These are phyloP conservation scores for Psittacula derbiana DNA, from an alignment of 2,797 vertebrate genomes.

Conservation along the genomic window DNA sequence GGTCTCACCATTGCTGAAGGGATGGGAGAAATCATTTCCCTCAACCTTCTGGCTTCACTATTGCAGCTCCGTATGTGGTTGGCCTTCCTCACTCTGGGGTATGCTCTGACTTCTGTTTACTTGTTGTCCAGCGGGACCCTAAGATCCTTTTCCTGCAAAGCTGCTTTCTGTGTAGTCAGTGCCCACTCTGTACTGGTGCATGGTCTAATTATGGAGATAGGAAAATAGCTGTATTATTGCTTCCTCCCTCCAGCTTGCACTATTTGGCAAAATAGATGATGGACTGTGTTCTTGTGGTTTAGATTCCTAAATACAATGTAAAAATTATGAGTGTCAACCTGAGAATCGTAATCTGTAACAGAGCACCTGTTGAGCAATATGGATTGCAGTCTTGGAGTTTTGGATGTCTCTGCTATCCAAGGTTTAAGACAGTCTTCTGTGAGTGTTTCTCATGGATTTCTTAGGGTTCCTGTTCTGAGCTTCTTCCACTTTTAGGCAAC, in stretches of 20 bases:
- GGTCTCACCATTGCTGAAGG: not conserved
- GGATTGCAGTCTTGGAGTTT: not conserved
- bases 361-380: not conserved
- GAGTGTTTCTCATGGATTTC: not conserved
- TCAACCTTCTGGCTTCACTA: not conserved
- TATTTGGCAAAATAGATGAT: not conserved
- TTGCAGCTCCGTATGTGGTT: not conserved
- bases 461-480: not conserved
- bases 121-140: not conserved
- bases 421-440: not conserved
- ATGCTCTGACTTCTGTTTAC: not conserved
- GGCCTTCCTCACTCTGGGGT: not conserved
- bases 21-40: not conserved
- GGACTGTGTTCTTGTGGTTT: not conserved
- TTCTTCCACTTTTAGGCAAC: not conserved
- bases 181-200: rapidly evolving
- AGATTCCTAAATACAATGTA: not conserved
- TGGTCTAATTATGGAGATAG: rapidly evolving
- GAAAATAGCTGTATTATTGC: not conserved
- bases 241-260: not conserved
- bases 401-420: not conserved
- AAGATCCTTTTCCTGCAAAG: not conserved
- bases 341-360: not conserved
- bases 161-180: not conserved
- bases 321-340: not conserved